A percentile compares a stretch with the other conserved stretches of the same genome.
phyloP scores from a whole-genome alignment of 2,113 vertebrate genomes.

The Larimichthys crocea region DNA sequence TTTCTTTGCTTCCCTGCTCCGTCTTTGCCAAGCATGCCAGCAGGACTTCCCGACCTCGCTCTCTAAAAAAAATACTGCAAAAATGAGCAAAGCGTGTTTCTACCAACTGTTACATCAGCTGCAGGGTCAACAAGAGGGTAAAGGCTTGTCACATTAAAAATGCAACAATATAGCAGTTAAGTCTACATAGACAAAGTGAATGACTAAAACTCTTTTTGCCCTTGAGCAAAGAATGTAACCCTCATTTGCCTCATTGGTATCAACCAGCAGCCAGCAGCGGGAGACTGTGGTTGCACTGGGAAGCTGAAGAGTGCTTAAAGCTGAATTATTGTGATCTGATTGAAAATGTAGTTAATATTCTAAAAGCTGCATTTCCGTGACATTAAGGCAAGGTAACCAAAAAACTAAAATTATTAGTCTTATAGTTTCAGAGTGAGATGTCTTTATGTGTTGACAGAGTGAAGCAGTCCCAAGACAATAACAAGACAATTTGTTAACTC shows the following conservation, averaged over 20 bases:
- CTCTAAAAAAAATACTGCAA: constrained; percentile 27
- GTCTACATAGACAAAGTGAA: constrained; percentile 22
- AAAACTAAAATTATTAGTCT: not conserved
- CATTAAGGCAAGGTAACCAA: not conserved
- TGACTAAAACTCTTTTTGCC: constrained; percentile 33
- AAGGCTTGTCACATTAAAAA: constrained; percentile 20
- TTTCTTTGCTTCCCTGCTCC: constrained; percentile 10
- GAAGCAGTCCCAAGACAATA: not conserved
- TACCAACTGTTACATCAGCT: constrained; percentile 34
- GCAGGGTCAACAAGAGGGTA: constrained; percentile 29
- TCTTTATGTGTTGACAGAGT: not conserved
- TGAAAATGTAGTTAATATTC: constrained; percentile 24
- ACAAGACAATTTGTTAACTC: not conserved
- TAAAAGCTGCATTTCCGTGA: not conserved
- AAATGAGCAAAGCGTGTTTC: constrained; percentile 21
- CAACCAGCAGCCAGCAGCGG: constrained; percentile 41
- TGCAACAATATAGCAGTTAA: not conserved
- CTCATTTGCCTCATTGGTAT: constrained; percentile 36
- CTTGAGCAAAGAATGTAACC: constrained; percentile 44
- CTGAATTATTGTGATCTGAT: constrained; percentile 35
- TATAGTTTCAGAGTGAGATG: not conserved
- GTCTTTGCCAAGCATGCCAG: constrained; percentile 36
- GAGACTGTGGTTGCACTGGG: constrained; percentile 44
- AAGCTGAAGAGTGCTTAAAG: constrained; percentile 28
- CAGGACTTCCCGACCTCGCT: constrained; percentile 25